Base-by-base conservation (phyloP, 2,888 invertebrate genomes). In the Hyles lineata region DNA sequence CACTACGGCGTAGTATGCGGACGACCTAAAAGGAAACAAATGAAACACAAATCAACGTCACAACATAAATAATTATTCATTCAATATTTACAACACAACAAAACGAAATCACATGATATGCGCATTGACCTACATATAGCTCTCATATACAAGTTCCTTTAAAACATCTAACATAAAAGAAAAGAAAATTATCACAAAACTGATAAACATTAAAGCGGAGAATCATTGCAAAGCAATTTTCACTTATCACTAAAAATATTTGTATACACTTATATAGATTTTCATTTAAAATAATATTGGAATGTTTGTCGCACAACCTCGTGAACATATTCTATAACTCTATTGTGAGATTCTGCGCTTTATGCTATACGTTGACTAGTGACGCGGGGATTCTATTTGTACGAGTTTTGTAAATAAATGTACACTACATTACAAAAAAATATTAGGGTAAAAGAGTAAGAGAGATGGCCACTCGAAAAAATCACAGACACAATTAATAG, bases 11-110 rank as follows among this genome's bases (percentile, higher is more conserved):
- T 72, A 74, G 72, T 21, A 62, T 70, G 50, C 43, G 25, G 55
- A 62, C 70, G 74, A 74, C 63, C 43, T 74, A 75, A 75, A 77
- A 82, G 81, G 82, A 76, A 73, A 77, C 79, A 90, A 90, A 90
- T 89, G 80, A 90, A 90, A 90, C 86, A 88, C 86, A 79, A 80
- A 87, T 85, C 67, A 89, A 90, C 89, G 83, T 86, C 90, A 89
- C 89, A 89, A 88, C 85, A 91, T 88, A 89, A 86, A 86, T 87
- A 89, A 90, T 67, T 89, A 90, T 92, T 91, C 88, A 87, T 89
- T 87, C 83, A 89, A 89, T 92, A 92, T 92, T 89, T 90, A 92
- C 91, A 92, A 77, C 87, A 88, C 82, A 83, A 78, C 80, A 83
- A 81, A 82, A 82, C 81, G 80, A 76, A 74, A 73, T 83, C 80